Base-by-base conservation (phyloP, 2,888 invertebrate species). In the Palloptera scutellata region DNA sequence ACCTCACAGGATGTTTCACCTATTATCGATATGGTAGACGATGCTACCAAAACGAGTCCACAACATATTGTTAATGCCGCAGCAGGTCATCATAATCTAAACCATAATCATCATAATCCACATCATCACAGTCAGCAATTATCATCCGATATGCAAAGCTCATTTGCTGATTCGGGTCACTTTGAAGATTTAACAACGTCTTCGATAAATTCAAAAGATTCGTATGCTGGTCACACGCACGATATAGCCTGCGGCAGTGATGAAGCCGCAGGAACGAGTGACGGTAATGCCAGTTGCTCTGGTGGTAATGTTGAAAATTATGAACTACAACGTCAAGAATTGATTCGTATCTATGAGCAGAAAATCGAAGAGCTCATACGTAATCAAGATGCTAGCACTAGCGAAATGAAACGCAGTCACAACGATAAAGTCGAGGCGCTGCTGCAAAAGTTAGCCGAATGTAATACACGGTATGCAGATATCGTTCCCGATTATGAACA, bases 161-260 rank as follows among this genome's bases (percentile, higher is more conserved):
- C 94, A 41, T 90, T 92, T 78, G 91, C 93, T 65, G 94, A 94
- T 84, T 94, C 94, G 9, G 95, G 95, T 54, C 92, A 94, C 85
- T 94, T 92, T 84, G 95, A 95, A 82, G 94, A 94, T 85, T 86
- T 91, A 76, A 90, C 90, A 17, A 90, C 90, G 77, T 92, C 92
- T 61, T 92, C 92, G 64, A 86, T 92, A 70, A 91, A 92, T 84
- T 92, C 92, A 67, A 92, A 92, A 85, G 92, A 92, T 78, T 90
- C 91, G n/a, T 88, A 88, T 64, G 86, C 87, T 77, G 82, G 86
- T 45, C 81, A 86, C 64, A 86, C 87, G 61, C 87, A 88, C 79
- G 88, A 89, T 74, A 79, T 77, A 2, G 82, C 78, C 10, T 79
- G 81, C 63, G 81, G 79, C 12, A 78, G 74, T 67, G 78, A 77